Evolutionary conservation across 2,888 invertebrate species (phyloP).

Genomic region (Agrochola circellaris): DNA sequence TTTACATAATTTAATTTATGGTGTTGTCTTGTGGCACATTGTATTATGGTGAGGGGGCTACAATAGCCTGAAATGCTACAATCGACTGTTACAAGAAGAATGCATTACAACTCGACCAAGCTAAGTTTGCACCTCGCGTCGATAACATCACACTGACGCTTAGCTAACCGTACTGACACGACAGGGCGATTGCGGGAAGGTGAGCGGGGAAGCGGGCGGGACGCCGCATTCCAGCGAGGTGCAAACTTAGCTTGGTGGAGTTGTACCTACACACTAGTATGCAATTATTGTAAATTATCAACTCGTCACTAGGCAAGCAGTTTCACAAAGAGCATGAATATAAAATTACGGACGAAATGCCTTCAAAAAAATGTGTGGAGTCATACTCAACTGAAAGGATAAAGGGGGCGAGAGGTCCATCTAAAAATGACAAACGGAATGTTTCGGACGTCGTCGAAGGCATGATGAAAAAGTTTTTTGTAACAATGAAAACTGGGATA

Average conservation of each 20-base stretch:
- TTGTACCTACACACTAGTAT: background rate
- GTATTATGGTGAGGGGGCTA: background rate
- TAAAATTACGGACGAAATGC: conserved; percentile 35
- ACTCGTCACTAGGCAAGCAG: background rate
- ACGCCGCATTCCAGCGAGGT: too few relatives aligned
- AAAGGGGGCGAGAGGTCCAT: conserved; percentile 18
- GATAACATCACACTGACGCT: too few relatives aligned
- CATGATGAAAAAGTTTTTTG: conserved; percentile 53
- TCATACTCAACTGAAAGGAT: conserved; percentile 42
- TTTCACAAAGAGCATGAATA: conserved; percentile 24
- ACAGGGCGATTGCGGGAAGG: too few relatives aligned
- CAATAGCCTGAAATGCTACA: background rate
- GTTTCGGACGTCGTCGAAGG: conserved; percentile 42
- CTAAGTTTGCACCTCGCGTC: too few relatives aligned
- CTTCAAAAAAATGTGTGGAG: conserved; percentile 46
- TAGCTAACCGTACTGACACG: too few relatives aligned
- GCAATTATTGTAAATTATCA: background rate
- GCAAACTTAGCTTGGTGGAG: too few relatives aligned
- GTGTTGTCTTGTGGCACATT: background rate
- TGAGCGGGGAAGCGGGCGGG: too few relatives aligned
- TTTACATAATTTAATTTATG: conserved; percentile 7
- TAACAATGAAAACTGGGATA: conserved; percentile 46
- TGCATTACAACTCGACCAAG: too few relatives aligned
- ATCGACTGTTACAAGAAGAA: background rate
- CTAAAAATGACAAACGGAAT: conserved; percentile 55